These are phyloP conservation scores for Smutsia temminckii DNA, from an alignment of 2,797 vertebrate species.

Conservation along the genomic window DNA sequence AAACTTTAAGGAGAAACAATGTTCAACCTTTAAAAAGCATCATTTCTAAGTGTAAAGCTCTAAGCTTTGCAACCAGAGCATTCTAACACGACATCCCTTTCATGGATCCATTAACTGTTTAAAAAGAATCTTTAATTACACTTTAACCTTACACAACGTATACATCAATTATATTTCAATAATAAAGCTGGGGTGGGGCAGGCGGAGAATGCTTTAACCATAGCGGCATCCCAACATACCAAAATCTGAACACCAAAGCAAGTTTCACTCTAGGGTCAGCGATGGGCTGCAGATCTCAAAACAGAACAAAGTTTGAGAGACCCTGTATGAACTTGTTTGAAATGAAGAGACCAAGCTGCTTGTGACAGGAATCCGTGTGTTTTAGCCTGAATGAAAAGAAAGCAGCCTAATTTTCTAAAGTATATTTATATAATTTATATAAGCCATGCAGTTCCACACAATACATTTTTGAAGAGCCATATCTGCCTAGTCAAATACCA, in stretches of 20 bases:
- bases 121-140: neutral
- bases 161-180: neutral
- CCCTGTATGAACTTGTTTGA: neutral
- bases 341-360: neutral
- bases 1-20: neutral
- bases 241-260: neutral
- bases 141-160: neutral
- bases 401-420: constrained; percentile 13
- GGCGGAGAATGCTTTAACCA: neutral
- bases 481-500: neutral
- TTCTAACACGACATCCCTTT: neutral
- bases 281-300: neutral
- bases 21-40: neutral
- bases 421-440: constrained; percentile 17
- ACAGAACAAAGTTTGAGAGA: neutral
- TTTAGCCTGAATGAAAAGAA: neutral
- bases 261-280: neutral
- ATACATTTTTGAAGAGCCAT: neutral
- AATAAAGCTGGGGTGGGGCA: neutral
- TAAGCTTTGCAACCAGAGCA: neutral
- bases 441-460: neutral
- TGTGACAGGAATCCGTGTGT: neutral
- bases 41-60: neutral
- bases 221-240: neutral
- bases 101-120: neutral